phyloP scores from a whole-genome alignment of 1,140 invertebrate species.

The Hydropsyche tenuis region DNA sequence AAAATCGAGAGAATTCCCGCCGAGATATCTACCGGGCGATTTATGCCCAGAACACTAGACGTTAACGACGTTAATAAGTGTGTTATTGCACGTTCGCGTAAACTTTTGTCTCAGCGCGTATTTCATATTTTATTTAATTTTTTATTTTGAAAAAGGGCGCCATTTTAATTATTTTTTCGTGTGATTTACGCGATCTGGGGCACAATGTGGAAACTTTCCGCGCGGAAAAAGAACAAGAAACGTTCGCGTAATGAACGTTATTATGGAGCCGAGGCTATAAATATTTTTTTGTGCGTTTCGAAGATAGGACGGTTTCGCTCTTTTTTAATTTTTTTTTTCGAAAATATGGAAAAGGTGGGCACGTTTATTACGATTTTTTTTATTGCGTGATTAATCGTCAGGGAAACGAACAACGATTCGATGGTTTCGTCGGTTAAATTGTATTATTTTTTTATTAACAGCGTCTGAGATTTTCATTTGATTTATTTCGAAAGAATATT shows the following conservation, averaged over 20 bases:
- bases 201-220: background rate
- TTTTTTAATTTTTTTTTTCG: no score
- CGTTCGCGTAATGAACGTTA: background rate
- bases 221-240: slow-evolving; percentile 9
- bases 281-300: background rate
- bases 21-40: background rate
- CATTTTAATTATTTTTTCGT: slow-evolving; percentile 2
- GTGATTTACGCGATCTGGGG: background rate
- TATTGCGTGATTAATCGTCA: no score
- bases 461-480: no score
- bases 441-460: no score
- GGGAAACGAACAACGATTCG: no score
- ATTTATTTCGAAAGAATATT: no score
- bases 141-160: background rate
- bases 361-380: no score
- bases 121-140: background rate
- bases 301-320: background rate
- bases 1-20: background rate
- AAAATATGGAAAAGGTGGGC: no score
- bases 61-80: slow-evolving; percentile 26
- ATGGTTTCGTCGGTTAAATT: no score
- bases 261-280: slow-evolving; percentile 6
- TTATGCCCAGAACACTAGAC: background rate
- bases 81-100: background rate
- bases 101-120: background rate